Percentiles rank a stretch among this genome's conserved stretches.
phyloP scores from a whole-genome alignment of 2,797 vertebrate genomes.

The Thaleichthys pacificus region DNA sequence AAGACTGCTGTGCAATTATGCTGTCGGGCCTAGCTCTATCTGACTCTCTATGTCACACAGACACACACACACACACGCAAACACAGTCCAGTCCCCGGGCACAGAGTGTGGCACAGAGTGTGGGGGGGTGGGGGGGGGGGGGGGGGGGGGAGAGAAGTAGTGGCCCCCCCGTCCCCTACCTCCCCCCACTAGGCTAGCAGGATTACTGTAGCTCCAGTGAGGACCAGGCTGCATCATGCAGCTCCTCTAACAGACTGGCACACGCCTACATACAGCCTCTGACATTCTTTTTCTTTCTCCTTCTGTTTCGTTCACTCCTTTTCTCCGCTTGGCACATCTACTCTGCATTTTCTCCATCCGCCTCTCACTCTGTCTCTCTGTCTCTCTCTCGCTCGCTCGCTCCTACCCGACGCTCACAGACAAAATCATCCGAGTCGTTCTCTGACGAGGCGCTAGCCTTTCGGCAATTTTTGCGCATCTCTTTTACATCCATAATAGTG shows the following conservation, averaged over 20 bases:
- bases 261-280: not conserved
- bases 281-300: constrained; percentile 21
- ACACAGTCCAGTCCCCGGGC: constrained; percentile 6
- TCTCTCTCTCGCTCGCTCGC: constrained; percentile 16
- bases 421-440: constrained; percentile 21
- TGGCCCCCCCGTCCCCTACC: not conserved
- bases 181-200: constrained; percentile 25
- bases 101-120: constrained; percentile 40
- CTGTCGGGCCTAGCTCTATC: constrained; percentile 51
- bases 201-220: not conserved
- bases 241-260: not conserved
- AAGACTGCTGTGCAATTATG: constrained; percentile 58
- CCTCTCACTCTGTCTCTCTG: not conserved
- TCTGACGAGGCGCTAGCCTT: constrained; percentile 47
- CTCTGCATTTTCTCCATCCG: constrained; percentile 2
- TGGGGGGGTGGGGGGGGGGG: constrained; percentile 37
- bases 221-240: not conserved
- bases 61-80: constrained; percentile 20
- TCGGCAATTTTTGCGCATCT: constrained; percentile 54
- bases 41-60: not conserved
- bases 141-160: too few species aligned
- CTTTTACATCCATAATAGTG: constrained; percentile 55
- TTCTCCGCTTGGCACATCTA: constrained; percentile 1
- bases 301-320: constrained; percentile 6
- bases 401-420: not conserved